Evolutionary conservation across 2,888 invertebrate genomes (phyloP).

Genomic region (Elysia crispata): DNA sequence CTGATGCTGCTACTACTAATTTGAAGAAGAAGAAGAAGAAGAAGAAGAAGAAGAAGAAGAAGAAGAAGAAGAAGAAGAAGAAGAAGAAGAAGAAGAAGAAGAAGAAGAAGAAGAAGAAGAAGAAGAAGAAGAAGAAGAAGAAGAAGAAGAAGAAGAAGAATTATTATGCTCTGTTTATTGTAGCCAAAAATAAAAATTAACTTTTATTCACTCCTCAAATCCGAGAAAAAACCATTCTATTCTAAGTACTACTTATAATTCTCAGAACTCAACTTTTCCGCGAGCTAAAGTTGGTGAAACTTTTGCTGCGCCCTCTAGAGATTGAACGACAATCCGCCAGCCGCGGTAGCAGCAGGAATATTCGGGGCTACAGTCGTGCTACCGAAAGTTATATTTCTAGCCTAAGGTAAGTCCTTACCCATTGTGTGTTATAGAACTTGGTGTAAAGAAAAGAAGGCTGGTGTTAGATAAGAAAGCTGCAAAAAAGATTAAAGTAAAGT

Average conservation of each 20-base stretch:
- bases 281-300: conserved; percentile 76
- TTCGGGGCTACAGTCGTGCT: conserved; percentile 74
- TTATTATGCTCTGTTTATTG: not conserved
- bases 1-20: too few species aligned
- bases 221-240: not conserved
- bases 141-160: too few species aligned
- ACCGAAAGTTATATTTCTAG: too few species aligned
- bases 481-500: too few species aligned
- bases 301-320: conserved; percentile 74
- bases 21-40: too few species aligned
- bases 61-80: not conserved
- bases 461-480: too few species aligned
- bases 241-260: not conserved
- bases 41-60: not conserved
- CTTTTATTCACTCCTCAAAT: not conserved
- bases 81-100: too few species aligned
- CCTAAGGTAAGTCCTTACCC: not conserved
- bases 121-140: too few species aligned
- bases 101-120: too few species aligned
- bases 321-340: conserved; percentile 69
- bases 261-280: conserved; percentile 74
- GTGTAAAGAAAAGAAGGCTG: too few species aligned
- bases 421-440: too few species aligned
- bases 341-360: conserved; percentile 66
- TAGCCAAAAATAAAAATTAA: not conserved